Evolutionary conservation across 2,113 vertebrate species (phyloP).

Genomic region (Hippolais icterina): DNA sequence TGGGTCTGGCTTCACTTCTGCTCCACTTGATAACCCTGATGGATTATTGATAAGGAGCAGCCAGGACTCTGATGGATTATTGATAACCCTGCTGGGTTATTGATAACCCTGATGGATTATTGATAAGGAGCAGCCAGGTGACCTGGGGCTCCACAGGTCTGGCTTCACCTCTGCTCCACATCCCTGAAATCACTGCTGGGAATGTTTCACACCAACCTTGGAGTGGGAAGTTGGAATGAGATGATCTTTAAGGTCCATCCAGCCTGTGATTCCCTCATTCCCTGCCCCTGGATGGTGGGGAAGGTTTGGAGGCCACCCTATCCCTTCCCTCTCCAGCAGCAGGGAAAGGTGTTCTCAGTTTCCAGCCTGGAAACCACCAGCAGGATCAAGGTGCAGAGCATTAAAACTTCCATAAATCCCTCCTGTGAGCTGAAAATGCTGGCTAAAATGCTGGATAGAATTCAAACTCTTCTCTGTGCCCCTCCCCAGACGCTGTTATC

Average conservation of each 20-base stretch:
- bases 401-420: not conserved
- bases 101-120: not conserved
- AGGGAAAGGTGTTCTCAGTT: rapidly evolving
- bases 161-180: rapidly evolving
- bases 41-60: not conserved
- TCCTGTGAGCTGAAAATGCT: rapidly evolving
- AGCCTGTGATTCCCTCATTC: not conserved
- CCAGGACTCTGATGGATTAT: not conserved
- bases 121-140: not conserved
- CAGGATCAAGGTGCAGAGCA: not conserved
- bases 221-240: not conserved
- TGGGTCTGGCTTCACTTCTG: too few relatives aligned
- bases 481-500: conserved; percentile 86
- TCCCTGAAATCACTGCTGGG: not conserved
- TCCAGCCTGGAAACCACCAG: not conserved
- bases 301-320: not conserved
- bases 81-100: not conserved
- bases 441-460: rapidly evolving
- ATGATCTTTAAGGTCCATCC: not conserved
- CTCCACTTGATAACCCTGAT: too few relatives aligned
- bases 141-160: not conserved
- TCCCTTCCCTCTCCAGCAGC: not conserved
- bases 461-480: not conserved
- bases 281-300: not conserved
- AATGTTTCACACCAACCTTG: not conserved